A percentile compares a stretch with the other conserved stretches of the same genome.
Evolutionary conservation across 1,140 invertebrate species (phyloP).

Genomic region (Dreissena rostriformis): DNA sequence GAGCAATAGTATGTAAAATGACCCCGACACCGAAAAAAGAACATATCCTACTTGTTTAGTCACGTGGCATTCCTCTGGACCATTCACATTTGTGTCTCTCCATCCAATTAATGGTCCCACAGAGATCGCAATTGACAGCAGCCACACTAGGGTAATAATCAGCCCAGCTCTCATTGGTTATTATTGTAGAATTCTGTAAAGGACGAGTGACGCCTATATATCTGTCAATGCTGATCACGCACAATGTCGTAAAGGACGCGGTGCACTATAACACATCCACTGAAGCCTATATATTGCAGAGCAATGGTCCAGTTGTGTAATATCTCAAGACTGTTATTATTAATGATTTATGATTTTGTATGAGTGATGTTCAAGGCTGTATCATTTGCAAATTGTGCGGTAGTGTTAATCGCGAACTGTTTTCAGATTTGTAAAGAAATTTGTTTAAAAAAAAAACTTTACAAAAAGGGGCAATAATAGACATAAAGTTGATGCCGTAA

Average conservation of each 20-base stretch:
- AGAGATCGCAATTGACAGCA: constrained; percentile 83
- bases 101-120: constrained; percentile 84
- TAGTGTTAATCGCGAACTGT: too few species aligned
- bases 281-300: constrained; percentile 84
- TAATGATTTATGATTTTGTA: too few species aligned
- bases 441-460: too few species aligned
- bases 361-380: too few species aligned
- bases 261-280: constrained; percentile 98
- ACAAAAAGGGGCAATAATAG: too few species aligned
- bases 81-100: constrained; percentile 63
- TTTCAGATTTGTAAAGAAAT: too few species aligned
- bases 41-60: constrained; percentile 82
- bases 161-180: constrained; percentile 82
- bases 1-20: constrained; percentile 82
- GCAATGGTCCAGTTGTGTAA: constrained; percentile 73
- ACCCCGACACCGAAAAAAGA: constrained; percentile 81
- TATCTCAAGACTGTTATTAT: constrained; percentile 81
- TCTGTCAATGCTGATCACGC: constrained; percentile 96
- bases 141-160: constrained; percentile 84
- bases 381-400: too few species aligned
- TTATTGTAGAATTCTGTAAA: constrained; percentile 81
- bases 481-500: too few species aligned
- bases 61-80: constrained; percentile 77
- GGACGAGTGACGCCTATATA: constrained; percentile 84
- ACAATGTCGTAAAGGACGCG: constrained; percentile 98